These are phyloP conservation scores for Ameiurus melas DNA, from an alignment of 2,113 vertebrate species.

Conservation along the genomic window DNA sequence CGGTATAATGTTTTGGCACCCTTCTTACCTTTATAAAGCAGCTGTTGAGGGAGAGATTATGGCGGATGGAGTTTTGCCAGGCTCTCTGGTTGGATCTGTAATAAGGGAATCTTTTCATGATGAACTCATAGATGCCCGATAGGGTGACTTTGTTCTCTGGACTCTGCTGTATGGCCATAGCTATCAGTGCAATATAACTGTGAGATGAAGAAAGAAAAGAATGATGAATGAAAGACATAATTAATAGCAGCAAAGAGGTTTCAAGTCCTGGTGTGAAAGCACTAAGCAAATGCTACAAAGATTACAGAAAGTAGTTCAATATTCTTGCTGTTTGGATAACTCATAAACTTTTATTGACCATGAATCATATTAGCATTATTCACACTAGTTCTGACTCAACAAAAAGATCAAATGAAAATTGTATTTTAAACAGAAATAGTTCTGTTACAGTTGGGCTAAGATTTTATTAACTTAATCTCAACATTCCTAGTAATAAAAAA, in stretches of 20 bases:
- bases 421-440: not conserved
- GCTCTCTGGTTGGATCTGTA: slow-evolving; percentile 96
- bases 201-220: slow-evolving; percentile 53
- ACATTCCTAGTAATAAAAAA: not conserved
- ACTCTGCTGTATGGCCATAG: slow-evolving; percentile 98
- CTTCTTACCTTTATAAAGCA: slow-evolving; percentile 92
- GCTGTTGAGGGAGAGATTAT: slow-evolving; percentile 98
- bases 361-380: not conserved
- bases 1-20: not conserved
- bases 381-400: not conserved
- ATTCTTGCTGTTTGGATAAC: not conserved
- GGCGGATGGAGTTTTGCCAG: slow-evolving; percentile 98
- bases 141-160: slow-evolving; percentile 90
- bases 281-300: not conserved
- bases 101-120: slow-evolving; percentile 94
- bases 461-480: not conserved
- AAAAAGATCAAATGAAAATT: not conserved
- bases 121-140: slow-evolving; percentile 98
- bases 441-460: not conserved
- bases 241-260: not conserved
- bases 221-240: slow-evolving; percentile 6
- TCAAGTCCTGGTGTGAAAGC: not conserved
- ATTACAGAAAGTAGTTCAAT: not conserved
- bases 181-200: slow-evolving; percentile 97
- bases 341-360: not conserved